Conservation (phyloP, 2,113 vertebrate species). For the Petaurus breviceps region DNA sequence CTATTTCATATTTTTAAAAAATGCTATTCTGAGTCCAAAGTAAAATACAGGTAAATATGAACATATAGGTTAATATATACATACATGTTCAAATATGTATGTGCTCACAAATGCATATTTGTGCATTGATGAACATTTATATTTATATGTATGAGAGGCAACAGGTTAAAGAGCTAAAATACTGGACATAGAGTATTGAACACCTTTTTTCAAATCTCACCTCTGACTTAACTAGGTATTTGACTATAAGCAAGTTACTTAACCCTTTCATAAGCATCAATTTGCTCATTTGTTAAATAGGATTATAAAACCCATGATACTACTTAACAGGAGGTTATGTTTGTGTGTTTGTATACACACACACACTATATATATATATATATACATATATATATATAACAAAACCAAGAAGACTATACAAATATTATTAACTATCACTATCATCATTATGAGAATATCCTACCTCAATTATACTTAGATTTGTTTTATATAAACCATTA, state of each 20-base stretch:
- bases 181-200: not conserved
- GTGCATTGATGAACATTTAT: not conserved
- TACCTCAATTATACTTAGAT: not conserved
- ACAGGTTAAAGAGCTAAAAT: not conserved
- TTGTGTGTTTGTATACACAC: not conserved
- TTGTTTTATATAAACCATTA: not conserved
- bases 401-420: not conserved
- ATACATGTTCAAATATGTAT: not conserved
- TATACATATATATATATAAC: too few relatives aligned
- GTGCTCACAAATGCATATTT: not conserved
- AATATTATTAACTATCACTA: not conserved
- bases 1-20: not conserved
- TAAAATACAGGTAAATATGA: not conserved
- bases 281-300: not conserved
- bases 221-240: not conserved
- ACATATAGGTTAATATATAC: not conserved
- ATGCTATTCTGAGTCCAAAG: not conserved
- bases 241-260: not conserved
- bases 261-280: not conserved
- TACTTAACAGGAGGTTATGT: not conserved
- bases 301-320: not conserved
- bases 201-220: not conserved
- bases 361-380: not conserved
- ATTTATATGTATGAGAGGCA: not conserved
- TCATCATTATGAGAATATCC: not conserved